These are phyloP conservation scores for Manis crassicaudata DNA, from an alignment of 2,797 vertebrate genomes.

Conservation along the genomic window DNA sequence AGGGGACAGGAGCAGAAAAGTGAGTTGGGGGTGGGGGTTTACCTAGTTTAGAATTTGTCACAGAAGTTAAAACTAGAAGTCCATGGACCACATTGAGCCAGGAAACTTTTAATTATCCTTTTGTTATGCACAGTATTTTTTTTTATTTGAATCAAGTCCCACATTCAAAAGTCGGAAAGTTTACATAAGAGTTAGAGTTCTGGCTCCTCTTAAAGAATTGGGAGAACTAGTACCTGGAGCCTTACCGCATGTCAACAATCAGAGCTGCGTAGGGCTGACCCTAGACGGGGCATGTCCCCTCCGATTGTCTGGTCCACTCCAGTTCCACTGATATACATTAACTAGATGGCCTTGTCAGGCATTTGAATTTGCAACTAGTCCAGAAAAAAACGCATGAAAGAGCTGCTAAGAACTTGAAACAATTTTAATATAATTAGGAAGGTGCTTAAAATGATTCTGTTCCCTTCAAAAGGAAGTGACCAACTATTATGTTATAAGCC, in stretches of 20 bases:
- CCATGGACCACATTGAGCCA: background rate
- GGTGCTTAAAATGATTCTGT: background rate
- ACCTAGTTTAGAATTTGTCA: background rate
- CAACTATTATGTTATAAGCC: background rate
- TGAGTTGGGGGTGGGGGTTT: background rate
- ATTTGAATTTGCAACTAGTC: background rate
- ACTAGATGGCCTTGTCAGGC: background rate
- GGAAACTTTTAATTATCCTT: background rate
- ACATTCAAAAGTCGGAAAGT: background rate
- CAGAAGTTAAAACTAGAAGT: background rate
- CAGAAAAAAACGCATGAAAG: background rate
- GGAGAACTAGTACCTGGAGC: background rate
- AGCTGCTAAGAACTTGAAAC: background rate
- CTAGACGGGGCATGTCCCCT: accelerated
- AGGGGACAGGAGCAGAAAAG: background rate
- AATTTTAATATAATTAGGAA: conserved; percentile 33
- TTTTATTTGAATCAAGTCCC: background rate
- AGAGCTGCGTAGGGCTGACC: background rate
- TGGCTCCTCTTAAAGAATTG: background rate
- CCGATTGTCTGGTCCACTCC: background rate
- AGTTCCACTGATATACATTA: background rate
- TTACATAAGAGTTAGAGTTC: background rate
- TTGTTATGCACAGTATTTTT: background rate
- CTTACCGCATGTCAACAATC: background rate
- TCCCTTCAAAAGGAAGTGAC: conserved; percentile 35